Evolutionary conservation across 2,888 invertebrate species (phyloP).

Genomic region (Andricus curvator): DNA sequence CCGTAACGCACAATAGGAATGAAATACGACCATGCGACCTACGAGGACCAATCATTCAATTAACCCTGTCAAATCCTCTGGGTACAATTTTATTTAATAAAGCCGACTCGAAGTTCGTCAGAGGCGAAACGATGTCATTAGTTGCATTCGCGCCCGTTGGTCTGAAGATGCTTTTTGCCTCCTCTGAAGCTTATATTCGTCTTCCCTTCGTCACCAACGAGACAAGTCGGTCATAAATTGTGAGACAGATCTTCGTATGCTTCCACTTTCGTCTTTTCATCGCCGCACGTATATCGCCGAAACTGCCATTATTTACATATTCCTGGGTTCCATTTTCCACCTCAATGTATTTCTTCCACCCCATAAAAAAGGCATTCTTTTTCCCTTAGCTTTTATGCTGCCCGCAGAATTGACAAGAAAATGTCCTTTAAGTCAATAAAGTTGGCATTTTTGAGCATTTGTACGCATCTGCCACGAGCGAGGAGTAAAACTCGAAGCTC

Average conservation of each 20-base stretch:
- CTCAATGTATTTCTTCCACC: conserved; percentile 6
- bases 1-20: not conserved
- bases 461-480: conserved; percentile 6
- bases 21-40: conserved; percentile 1
- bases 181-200: conserved; percentile 36
- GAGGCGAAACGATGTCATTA: conserved; percentile 36
- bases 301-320: conserved; percentile 49
- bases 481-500: conserved; percentile 45
- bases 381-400: not conserved
- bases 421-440: not conserved
- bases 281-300: not conserved
- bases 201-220: conserved; percentile 9
- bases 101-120: conserved; percentile 62
- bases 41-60: conserved; percentile 74
- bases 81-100: conserved; percentile 74
- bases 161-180: conserved; percentile 39
- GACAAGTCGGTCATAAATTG: conserved; percentile 26
- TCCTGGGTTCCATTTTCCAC: conserved; percentile 18
- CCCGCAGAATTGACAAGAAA: not conserved
- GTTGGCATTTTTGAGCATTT: not conserved
- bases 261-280: conserved; percentile 2
- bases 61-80: conserved; percentile 71
- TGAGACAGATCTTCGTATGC: not conserved
- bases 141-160: conserved; percentile 37
- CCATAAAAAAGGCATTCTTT: not conserved